phyloP scores from a whole-genome alignment of 2,888 invertebrate genomes.

The Andrena hattorfiana region DNA sequence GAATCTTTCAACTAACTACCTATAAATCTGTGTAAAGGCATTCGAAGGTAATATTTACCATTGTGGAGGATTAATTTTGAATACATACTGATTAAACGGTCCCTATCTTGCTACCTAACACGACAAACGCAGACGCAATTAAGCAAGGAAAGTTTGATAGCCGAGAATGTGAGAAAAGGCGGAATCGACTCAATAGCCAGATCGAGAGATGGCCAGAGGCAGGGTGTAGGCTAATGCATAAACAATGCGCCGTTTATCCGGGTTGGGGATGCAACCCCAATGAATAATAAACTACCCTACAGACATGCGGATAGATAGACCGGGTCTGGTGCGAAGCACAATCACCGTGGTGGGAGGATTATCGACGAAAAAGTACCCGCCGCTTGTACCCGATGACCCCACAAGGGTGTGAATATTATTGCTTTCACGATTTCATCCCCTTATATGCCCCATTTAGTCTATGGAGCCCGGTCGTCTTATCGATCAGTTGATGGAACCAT shows the following conservation, averaged over 20 bases:
- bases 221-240: slow-evolving; percentile 80
- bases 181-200: slow-evolving; percentile 61
- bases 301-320: slow-evolving; percentile 71
- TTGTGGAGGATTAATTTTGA: background rate
- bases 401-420: slow-evolving; percentile 66
- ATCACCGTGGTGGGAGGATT: slow-evolving; percentile 67
- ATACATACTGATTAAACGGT: slow-evolving; percentile 16
- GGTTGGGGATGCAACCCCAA: slow-evolving; percentile 78
- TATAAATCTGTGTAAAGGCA: background rate
- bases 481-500: slow-evolving; percentile 17
- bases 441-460: slow-evolving; percentile 33
- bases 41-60: background rate
- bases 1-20: too few relatives aligned
- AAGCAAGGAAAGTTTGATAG: slow-evolving; percentile 52
- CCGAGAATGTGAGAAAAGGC: slow-evolving; percentile 64
- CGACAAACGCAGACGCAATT: slow-evolving; percentile 39
- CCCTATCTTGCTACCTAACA: background rate
- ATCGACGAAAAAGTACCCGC: slow-evolving; percentile 72
- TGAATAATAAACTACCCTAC: slow-evolving; percentile 81
- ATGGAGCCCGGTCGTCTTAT: background rate
- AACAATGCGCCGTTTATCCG: slow-evolving; percentile 82
- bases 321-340: slow-evolving; percentile 62
- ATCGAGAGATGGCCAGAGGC: slow-evolving; percentile 63
- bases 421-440: slow-evolving; percentile 58
- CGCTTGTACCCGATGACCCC: slow-evolving; percentile 49